A percentile compares a stretch with the other conserved stretches of the same genome.
These are phyloP conservation scores for Chrysina gloriosa DNA, from an alignment of 2,888 invertebrate genomes.

Conservation along the genomic window DNA sequence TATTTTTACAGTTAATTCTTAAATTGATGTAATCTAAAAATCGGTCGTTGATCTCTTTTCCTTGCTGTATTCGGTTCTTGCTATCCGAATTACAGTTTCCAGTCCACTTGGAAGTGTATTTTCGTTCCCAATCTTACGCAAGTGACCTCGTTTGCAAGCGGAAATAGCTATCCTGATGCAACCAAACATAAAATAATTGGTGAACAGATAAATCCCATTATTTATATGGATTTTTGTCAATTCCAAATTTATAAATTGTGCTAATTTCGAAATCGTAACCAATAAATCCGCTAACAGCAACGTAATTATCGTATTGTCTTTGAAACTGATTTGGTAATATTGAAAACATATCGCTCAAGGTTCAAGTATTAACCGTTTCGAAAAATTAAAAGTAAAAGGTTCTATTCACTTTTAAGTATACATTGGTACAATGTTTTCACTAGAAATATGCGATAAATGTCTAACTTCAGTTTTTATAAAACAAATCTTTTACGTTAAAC, in stretches of 20 bases:
- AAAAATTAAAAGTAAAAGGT: too few species aligned
- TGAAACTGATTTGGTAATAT: background rate
- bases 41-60: slow-evolving; percentile 48
- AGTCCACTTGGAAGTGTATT: slow-evolving; percentile 51
- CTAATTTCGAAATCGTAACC: slow-evolving; percentile 4
- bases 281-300: background rate
- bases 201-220: slow-evolving; percentile 31
- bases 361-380: too few species aligned
- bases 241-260: background rate
- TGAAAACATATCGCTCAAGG: slow-evolving; percentile 1
- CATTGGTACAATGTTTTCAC: too few species aligned
- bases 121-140: slow-evolving; percentile 53
- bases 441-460: too few species aligned
- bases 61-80: slow-evolving; percentile 46
- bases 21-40: slow-evolving; percentile 47
- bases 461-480: too few species aligned
- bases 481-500: too few species aligned
- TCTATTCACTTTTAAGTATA: too few species aligned
- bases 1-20: slow-evolving; percentile 38
- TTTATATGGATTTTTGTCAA: slow-evolving; percentile 15
- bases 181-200: slow-evolving; percentile 44
- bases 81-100: slow-evolving; percentile 50
- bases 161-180: slow-evolving; percentile 50
- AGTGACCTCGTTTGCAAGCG: slow-evolving; percentile 51
- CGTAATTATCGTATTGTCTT: too few species aligned